A percentile compares a stretch with the other conserved stretches of the same genome.
Evolutionary conservation across 35 echinoderm and acorn worm species (phyloP).

Genomic region (Chiridota heheva): DNA sequence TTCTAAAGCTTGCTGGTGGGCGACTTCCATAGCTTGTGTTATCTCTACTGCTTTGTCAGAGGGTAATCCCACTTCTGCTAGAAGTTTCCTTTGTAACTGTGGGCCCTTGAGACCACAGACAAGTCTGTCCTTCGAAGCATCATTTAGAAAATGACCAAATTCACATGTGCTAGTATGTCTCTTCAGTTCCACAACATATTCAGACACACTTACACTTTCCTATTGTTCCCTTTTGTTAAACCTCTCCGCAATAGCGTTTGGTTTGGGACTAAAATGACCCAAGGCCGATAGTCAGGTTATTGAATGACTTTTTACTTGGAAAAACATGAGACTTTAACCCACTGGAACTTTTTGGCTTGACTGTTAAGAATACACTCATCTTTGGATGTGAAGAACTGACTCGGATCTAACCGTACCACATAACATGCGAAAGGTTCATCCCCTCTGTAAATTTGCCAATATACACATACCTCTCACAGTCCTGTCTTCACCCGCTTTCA

Average conservation of each 20-base stretch:
- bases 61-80: neutral
- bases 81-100: slow-evolving; percentile 9
- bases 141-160: slow-evolving; percentile 26
- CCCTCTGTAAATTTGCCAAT: slow-evolving; percentile 16
- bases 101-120: slow-evolving; percentile 7
- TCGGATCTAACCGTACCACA: neutral
- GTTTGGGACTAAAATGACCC: neutral
- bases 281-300: neutral
- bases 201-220: neutral
- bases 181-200: slow-evolving; percentile 22
- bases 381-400: slow-evolving; percentile 30
- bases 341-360: neutral
- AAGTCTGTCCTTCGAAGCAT: slow-evolving; percentile 23
- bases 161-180: slow-evolving; percentile 26
- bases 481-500: too few relatives aligned
- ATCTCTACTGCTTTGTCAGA: slow-evolving; percentile 7
- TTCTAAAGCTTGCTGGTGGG: too few relatives aligned
- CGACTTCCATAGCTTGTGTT: neutral
- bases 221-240: slow-evolving; percentile 17
- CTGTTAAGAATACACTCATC: neutral
- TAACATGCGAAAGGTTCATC: slow-evolving; percentile 5
- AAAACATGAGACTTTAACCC: neutral
- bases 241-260: neutral
- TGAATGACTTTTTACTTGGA: neutral
- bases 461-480: too few relatives aligned